phyloP scores from a whole-genome alignment of 2,113 vertebrate species.

The Lamprotornis superbus region DNA sequence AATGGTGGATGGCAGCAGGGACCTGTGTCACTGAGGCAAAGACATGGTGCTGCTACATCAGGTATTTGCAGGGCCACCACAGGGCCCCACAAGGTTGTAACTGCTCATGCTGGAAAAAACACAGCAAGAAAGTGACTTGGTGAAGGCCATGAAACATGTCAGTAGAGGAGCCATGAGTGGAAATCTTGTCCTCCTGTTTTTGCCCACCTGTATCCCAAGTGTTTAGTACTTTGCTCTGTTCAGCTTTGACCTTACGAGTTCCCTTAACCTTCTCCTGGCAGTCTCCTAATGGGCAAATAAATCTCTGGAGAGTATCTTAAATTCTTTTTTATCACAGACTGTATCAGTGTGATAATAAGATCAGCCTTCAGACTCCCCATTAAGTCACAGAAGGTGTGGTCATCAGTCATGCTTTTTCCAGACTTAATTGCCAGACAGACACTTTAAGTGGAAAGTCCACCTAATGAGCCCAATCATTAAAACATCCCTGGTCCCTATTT shows the following conservation, averaged over 20 bases:
- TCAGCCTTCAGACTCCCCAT: slow-evolving; percentile 80
- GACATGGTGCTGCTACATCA: background rate
- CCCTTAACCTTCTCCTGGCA: slow-evolving; percentile 79
- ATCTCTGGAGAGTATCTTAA: slow-evolving; percentile 81
- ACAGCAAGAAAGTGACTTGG: background rate
- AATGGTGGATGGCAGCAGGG: background rate
- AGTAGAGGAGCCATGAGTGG: background rate
- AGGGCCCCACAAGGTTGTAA: background rate
- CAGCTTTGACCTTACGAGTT: slow-evolving; percentile 76
- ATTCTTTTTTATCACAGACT: slow-evolving; percentile 79
- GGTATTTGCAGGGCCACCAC: background rate
- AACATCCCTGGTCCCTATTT: slow-evolving; percentile 76
- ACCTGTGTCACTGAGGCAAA: background rate
- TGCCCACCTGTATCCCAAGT: slow-evolving; percentile 36
- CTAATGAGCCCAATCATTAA: slow-evolving; percentile 82
- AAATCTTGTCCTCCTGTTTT: background rate
- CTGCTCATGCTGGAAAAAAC: background rate
- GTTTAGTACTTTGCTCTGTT: slow-evolving; percentile 65
- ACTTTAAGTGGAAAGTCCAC: slow-evolving; percentile 80
- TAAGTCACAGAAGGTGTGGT: slow-evolving; percentile 81
- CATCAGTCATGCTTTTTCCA: slow-evolving; percentile 79
- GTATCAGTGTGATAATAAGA: slow-evolving; percentile 79
- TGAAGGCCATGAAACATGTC: background rate
- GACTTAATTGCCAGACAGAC: slow-evolving; percentile 80
- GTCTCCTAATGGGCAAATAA: slow-evolving; percentile 80